Conservation (phyloP, 2,888 invertebrate species). For the Leuctra nigra region DNA sequence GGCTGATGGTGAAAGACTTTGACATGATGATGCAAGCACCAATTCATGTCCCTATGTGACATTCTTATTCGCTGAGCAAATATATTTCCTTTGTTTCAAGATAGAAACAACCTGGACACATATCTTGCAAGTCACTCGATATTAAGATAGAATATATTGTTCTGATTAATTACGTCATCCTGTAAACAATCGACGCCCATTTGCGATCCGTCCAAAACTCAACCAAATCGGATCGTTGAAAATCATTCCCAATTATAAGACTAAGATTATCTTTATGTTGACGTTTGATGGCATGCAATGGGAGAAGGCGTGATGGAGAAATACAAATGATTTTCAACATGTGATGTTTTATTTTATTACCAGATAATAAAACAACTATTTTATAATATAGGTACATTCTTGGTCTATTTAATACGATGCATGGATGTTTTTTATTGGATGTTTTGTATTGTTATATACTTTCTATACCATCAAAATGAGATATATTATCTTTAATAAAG, state of each 20-base stretch:
- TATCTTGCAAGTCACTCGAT: conserved; percentile 8
- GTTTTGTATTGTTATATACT: too few species aligned
- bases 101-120: neutral
- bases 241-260: neutral
- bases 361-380: conserved; percentile 5
- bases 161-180: conserved; percentile 9
- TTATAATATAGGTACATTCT: neutral
- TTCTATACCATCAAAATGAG: too few species aligned
- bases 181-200: conserved; percentile 4
- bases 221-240: neutral
- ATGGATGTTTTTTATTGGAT: too few species aligned
- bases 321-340: neutral
- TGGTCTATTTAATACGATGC: neutral
- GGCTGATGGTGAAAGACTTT: too few species aligned
- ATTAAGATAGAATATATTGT: conserved; percentile 8
- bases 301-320: neutral
- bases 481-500: too few species aligned
- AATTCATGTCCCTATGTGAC: neutral
- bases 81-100: neutral
- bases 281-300: neutral
- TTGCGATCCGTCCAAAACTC: neutral
- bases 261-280: neutral
- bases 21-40: neutral
- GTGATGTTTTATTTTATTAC: conserved; percentile 9
- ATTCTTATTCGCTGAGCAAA: conserved; percentile 11